Evolutionary conservation across 2,888 invertebrate species (phyloP), one percentile per base, ranked within the genome.

Genomic region (Ectropis crepuscularia): DNA sequence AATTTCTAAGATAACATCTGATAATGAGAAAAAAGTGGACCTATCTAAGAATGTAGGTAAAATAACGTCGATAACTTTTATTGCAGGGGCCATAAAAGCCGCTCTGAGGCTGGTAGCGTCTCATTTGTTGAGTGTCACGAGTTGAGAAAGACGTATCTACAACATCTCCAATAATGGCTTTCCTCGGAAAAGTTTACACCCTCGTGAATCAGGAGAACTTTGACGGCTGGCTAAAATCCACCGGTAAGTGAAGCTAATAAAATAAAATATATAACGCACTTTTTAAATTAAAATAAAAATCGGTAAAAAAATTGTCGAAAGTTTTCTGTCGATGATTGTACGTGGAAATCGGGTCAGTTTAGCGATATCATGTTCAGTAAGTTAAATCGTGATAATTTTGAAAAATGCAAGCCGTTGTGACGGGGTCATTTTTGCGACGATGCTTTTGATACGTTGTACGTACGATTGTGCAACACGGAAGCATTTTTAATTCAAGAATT

Each of bases 161-260:
- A 28, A 28, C 16, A 28, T 28, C 16, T 28, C 16, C 16, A 28
- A 53, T 16, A 16, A 71, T 71, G 72, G 65, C 70, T 6, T 72
- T 68, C 55, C 16, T 60, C 0, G 72, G 70, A 54, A 72, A 69
- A 45, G 50, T 51, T 37, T 72, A 64, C 66, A 61, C 54, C 36
- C 61, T 68, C 36, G 61, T 53, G 9, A 71, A 55, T 6, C 53
- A 73, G 38, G 71, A 71, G 68, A 71, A 73, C 63, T 71, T 73
- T n/a, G 71, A 70, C 6, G 55, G 28, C 16, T 73, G 68, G 57
- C 54, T 72, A 9, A 59, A 55, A 7, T 51, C 68, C 0, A 59
- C 6, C 6, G 68, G 72, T 72, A 51, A 64, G 72, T 63, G 28
- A 36, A n/a, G 38, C 1, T n/a, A n/a, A n/a, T n/a, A n/a, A n/a